Base-by-base conservation (phyloP, 2,888 invertebrate species). In the Meloe dianella region DNA sequence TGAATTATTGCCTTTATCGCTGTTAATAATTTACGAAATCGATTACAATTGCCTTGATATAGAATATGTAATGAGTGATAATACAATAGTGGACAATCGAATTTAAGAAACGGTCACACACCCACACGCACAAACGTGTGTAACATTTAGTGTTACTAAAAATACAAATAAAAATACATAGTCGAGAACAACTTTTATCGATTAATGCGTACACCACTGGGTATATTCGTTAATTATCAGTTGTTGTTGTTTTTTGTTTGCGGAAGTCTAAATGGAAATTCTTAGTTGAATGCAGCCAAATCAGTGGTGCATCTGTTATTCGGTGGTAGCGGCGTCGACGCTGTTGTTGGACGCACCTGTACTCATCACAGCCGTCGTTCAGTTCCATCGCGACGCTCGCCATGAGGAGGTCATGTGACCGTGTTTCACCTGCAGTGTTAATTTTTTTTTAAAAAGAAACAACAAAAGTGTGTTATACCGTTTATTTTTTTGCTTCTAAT, bases 371-470 rank as follows among this genome's bases (percentile, higher is more conserved):
- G 54, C 12, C 54, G 61, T 65, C 65, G 57, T 64, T 61, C 76
- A 76, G 76, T 76, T 70, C 65, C 71, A 70, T 65, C 74, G 75
- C 75, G 75, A 73, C 75, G 73, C 68, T 72, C 59, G 67, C 29
- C 54, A 66, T 64, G 69, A 70, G 62, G 65, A 70, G 72, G 69
- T 73, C 75, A 72, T 69, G 68, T 71, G 71, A 74, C 69, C 67
- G 27, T n/a, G n/a, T 17, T 32, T 10, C 56, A 17, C 41, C 17
- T 41, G 1, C 54, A 24, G 24, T 20, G 24, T 6, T 17, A 41
- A 17, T 6, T 41, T 1, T 41, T 41, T n/a, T 1, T 41, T 54
- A 1, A 12, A 54, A 51, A 51, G 14, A 38, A 38, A n/a, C 14
- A 38, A 4, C 6, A 38, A 4, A 2, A n/a, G 17, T 17, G 7